These are phyloP conservation scores for Heliangelus exortis DNA, from an alignment of 2,797 vertebrate species.

Conservation along the genomic window DNA sequence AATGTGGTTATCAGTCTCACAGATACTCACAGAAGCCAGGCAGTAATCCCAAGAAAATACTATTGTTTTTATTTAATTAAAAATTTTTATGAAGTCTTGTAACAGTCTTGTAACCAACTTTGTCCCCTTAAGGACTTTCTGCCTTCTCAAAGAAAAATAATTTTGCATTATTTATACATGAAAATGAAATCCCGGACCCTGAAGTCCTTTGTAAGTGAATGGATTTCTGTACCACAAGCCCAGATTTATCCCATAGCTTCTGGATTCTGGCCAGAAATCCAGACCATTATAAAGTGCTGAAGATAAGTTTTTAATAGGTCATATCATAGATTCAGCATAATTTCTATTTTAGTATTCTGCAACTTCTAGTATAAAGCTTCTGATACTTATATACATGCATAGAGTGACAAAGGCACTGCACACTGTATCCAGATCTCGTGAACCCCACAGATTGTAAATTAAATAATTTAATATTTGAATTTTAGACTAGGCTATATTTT, in stretches of 20 bases:
- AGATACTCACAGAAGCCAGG: not conserved
- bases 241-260: not conserved
- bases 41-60: slow-evolving; percentile 18
- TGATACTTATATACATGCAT: not conserved
- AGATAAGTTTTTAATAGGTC: not conserved
- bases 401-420: not conserved
- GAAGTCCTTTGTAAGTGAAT: not conserved
- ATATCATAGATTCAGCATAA: not conserved
- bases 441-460: slow-evolving; percentile 40
- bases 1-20: not conserved
- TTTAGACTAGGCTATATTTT: slow-evolving; percentile 77
- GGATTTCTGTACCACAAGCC: not conserved
- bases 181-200: not conserved
- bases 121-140: not conserved
- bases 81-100: slow-evolving; percentile 9
- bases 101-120: not conserved
- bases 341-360: not conserved
- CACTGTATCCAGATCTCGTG: not conserved
- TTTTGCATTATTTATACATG: not conserved
- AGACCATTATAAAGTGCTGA: not conserved
- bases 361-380: not conserved
- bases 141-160: not conserved
- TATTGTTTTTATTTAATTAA: slow-evolving; percentile 30
- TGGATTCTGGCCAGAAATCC: not conserved
- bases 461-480: slow-evolving; percentile 82